These are phyloP conservation scores for Phocoena sinus DNA, from an alignment of 2,113 vertebrate species.

Conservation along the genomic window DNA sequence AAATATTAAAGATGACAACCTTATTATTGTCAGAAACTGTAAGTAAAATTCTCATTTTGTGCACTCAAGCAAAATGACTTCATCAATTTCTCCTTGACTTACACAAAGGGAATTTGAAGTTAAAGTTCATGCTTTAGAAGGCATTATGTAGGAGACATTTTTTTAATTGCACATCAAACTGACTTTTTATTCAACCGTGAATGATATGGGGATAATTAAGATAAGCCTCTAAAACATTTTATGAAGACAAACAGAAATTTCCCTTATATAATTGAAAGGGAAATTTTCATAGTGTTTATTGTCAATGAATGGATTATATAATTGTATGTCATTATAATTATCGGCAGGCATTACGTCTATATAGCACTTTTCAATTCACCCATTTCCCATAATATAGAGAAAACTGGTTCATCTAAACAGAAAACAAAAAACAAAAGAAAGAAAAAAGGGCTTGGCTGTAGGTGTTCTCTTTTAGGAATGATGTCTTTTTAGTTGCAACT, in stretches of 20 bases:
- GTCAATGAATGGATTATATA: not conserved
- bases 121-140: constrained; percentile 34
- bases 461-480: not conserved
- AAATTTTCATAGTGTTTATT: not conserved
- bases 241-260: constrained; percentile 49
- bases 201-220: constrained; percentile 53
- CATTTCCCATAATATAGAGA: not conserved
- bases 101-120: constrained; percentile 49
- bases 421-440: not conserved
- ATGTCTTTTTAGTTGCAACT: not conserved
- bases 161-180: constrained; percentile 26
- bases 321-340: not conserved
- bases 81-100: constrained; percentile 65
- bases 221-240: constrained; percentile 37
- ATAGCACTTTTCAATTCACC: not conserved
- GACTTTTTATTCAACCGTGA: constrained; percentile 48
- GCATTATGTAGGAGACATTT: not conserved
- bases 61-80: constrained; percentile 58
- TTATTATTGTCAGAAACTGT: constrained; percentile 33
- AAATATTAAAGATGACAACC: constrained; percentile 43
- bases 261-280: not conserved
- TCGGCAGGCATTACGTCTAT: not conserved
- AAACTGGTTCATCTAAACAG: constrained; percentile 6
- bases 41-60: constrained; percentile 46
- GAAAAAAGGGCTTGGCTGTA: not conserved